These are phyloP conservation scores for Holacanthus passer DNA, from an alignment of 2,113 vertebrate species.

Conservation along the genomic window DNA sequence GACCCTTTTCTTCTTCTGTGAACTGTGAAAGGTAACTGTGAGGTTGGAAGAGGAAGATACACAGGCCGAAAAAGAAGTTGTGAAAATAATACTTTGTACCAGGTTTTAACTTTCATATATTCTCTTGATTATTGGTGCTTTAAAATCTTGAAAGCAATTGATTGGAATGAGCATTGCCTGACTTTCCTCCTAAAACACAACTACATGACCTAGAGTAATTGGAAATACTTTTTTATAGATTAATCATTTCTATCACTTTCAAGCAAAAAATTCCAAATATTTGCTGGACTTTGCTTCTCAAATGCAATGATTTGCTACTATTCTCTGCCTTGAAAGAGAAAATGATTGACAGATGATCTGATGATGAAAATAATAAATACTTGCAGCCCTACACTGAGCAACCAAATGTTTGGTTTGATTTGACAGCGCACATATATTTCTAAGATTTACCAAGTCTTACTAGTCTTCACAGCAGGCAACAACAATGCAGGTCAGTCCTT, in stretches of 20 bases:
- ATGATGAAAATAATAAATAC: not conserved
- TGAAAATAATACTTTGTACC: not conserved
- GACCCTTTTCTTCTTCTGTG: not conserved
- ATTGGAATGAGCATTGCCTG: not conserved
- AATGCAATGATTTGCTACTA: not conserved
- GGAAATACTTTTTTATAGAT: no score
- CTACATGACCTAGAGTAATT: not conserved
- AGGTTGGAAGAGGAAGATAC: no score
- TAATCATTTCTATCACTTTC: not conserved
- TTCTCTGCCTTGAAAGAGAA: not conserved
- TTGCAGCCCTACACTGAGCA: not conserved
- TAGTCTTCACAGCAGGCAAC: not conserved
- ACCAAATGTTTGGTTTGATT: not conserved
- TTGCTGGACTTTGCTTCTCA: no score
- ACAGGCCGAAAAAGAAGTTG: not conserved
- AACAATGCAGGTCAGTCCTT: not conserved
- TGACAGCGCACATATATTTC: no score
- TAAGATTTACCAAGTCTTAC: not conserved
- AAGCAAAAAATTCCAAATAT: not conserved
- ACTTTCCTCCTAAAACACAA: not conserved
- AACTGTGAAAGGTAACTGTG: not conserved
- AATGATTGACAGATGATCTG: not conserved
- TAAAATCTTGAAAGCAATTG: not conserved
- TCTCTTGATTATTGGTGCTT: not conserved
- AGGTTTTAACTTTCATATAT: not conserved